Conservation (phyloP, 2,797 vertebrate genomes). For the Benthosema pterotum region DNA sequence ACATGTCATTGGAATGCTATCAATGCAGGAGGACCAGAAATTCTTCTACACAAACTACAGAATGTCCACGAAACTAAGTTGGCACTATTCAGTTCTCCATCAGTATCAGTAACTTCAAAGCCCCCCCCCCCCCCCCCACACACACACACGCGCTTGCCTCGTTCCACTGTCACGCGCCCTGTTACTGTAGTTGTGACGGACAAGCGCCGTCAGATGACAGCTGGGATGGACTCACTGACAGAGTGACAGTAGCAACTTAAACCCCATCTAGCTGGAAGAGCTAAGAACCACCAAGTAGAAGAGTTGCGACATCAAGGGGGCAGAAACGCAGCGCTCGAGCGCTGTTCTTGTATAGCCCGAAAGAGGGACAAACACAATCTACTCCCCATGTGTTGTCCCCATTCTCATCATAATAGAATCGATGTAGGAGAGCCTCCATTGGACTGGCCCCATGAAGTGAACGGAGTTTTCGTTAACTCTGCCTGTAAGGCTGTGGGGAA, state of each 20-base stretch:
- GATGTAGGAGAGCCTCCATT: too few species aligned
- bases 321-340: too few species aligned
- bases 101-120: neutral
- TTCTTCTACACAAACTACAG: constrained; percentile 44
- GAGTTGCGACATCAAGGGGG: too few species aligned
- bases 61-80: constrained; percentile 35
- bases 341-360: too few species aligned
- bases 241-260: constrained; percentile 34
- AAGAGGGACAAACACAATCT: too few species aligned
- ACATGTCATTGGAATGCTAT: constrained; percentile 60
- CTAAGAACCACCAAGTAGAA: too few species aligned
- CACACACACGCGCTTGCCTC: too few species aligned
- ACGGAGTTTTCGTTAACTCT: too few species aligned
- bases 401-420: too few species aligned
- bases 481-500: too few species aligned
- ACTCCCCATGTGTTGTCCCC: too few species aligned
- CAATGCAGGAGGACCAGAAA: constrained; percentile 74
- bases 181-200: neutral
- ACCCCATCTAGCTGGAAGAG: neutral
- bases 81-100: neutral
- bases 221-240: constrained; percentile 18
- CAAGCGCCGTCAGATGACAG: constrained; percentile 45
- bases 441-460: too few species aligned
- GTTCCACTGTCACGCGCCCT: neutral
- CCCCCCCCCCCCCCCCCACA: neutral